Percentiles rank a stretch among this genome's conserved stretches.
phyloP scores from a whole-genome alignment of 1,140 invertebrate species.

The Drosophila sucinea region DNA sequence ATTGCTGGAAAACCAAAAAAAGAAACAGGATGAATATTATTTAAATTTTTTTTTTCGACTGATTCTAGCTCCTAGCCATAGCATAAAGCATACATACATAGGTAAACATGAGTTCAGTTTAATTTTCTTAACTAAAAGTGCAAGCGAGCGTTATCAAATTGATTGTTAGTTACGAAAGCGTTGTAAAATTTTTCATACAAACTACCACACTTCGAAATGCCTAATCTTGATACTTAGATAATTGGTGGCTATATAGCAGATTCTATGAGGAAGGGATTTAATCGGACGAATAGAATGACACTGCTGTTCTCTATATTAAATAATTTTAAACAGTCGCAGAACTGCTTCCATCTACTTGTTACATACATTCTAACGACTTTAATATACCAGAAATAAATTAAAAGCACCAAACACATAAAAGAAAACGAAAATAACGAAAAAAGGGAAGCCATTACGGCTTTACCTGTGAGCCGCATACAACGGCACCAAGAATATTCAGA shows the following conservation, averaged over 20 bases:
- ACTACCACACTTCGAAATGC: not conserved
- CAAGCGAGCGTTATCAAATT: too few species aligned
- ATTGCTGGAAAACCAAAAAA: not conserved
- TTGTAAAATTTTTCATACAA: not conserved
- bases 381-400: not conserved
- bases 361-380: constrained; percentile 19
- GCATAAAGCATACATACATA: not conserved
- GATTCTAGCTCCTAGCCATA: not conserved
- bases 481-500: constrained; percentile 85
- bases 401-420: constrained; percentile 31
- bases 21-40: not conserved
- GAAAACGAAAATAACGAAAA: not conserved
- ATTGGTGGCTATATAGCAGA: not conserved
- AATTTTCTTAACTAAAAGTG: too few species aligned
- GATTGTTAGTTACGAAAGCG: too few species aligned
- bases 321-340: not conserved
- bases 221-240: not conserved
- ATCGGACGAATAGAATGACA: not conserved
- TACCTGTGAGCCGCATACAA: constrained; percentile 87
- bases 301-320: not conserved
- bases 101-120: too few species aligned
- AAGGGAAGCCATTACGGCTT: constrained; percentile 36
- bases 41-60: not conserved
- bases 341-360: not conserved
- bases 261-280: not conserved